Base-by-base conservation (phyloP, 2,797 vertebrate species). In the Smutsia gigantea region DNA sequence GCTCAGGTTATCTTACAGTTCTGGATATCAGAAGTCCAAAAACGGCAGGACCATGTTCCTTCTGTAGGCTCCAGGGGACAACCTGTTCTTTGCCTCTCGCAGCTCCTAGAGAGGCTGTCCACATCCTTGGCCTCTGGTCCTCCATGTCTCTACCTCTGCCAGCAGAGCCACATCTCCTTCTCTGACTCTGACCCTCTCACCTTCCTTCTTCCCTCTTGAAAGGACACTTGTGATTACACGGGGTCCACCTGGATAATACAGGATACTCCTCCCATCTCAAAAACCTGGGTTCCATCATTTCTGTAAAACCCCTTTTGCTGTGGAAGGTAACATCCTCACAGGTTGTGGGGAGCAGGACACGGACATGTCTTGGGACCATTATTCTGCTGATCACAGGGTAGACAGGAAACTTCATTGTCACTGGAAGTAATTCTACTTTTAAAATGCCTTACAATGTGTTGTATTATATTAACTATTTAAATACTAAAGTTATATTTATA, bases 61-160 rank as follows among this genome's bases (percentile, higher is more conserved):
- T 4, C 9, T 11, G 1, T 11, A 69, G 13, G 23, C 29, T 29
- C 13, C 3, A 39, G 25, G 8, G 25, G 4, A 29, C 8, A 29
- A 29, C 2, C 5, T 2, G 0, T 29, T 39, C 53, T 13, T 79
- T 29, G 66, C 12, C 17, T 46, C 46, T 34, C 59, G 7, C 25
- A 21, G 12, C 34, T 69, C 63, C 42, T 1, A 39, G 34, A 66
- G 23, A 66, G 23, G 4, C 46, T 9, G 0, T 46, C 59, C 2
- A 0, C 2, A 0, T 51, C 14, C 72, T 18, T 12, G 29, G 6
- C 59, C 55, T 10, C 0, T 0, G 13, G 39, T 2, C 18, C 15
- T 17, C 3, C 4, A 1, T 21, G 39, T 8, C 57, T 49, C 66
- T 27, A 12, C 7, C 39, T 51, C 57, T n/a, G 5, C 18, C 63